Conservation (phyloP, 2,888 invertebrate species). For the Eristalis intricaria region DNA sequence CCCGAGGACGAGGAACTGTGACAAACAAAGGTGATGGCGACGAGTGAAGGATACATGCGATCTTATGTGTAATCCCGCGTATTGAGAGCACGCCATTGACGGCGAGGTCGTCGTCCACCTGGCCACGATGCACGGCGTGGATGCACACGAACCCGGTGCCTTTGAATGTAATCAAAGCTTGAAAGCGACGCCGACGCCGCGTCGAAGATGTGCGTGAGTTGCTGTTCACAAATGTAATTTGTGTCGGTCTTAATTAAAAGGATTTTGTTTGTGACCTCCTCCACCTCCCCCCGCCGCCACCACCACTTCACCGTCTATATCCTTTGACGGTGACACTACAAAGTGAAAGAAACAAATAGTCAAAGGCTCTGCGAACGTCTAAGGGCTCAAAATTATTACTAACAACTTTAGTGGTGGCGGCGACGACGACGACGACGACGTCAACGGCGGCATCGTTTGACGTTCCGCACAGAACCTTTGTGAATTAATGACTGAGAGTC, state of each 20-base stretch:
- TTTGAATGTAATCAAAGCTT: constrained; percentile 34
- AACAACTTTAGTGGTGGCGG: constrained; percentile 15
- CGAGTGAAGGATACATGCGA: constrained; percentile 7
- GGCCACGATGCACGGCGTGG: constrained; percentile 24
- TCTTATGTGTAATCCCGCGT: constrained; percentile 34
- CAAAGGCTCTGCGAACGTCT: constrained; percentile 3
- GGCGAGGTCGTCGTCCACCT: constrained; percentile 45
- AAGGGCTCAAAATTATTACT: constrained; percentile 1
- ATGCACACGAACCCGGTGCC: constrained; percentile 11
- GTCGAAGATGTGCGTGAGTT: constrained; percentile 35
- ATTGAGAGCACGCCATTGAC: constrained; percentile 13
- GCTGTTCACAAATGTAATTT: constrained; percentile 42
- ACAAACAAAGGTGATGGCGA: constrained; percentile 42
- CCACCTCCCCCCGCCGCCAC: neutral
- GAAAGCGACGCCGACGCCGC: neutral
- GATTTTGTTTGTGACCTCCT: constrained; percentile 5
- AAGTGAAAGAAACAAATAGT: constrained; percentile 21
- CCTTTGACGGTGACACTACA: constrained; percentile 29
- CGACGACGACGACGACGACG: too few species aligned
- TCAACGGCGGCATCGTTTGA: neutral
- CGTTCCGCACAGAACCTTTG: constrained; percentile 23
- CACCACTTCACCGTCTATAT: neutral
- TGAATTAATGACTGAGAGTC: constrained; percentile 45
- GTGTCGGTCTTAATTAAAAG: constrained; percentile 49
- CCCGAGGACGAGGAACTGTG: constrained; percentile 43